Base-by-base conservation (phyloP, 2,888 invertebrate genomes). In the Orthonevra nobilis region DNA sequence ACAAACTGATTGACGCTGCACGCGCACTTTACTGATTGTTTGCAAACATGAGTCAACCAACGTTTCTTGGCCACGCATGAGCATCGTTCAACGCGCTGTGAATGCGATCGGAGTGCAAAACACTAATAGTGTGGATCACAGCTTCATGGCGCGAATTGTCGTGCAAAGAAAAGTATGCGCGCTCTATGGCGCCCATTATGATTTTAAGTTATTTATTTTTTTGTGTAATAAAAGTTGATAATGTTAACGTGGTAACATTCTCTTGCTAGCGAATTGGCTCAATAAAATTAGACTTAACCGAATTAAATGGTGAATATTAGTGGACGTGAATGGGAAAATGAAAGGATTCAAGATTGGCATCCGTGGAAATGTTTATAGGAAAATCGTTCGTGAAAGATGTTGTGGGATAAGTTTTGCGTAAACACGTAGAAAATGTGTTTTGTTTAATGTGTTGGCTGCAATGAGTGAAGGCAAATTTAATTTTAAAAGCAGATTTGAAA, bases 311-410 rank as follows among this genome's bases (percentile, higher is more conserved):
- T 9, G 26, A 48, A 58, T 63, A 48, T 61, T 36, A 42, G 48
- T 69, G 56, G 58, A 69, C 46, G 44, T 60, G 17, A 64, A 52
- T 14, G 17, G 36, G 32, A 74, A 68, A 61, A 46, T 72, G 70
- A 77, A 70, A 70, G 77, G 64, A 77, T 46, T 20, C 30, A n/a
- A 58, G 70, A 61, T 61, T 68, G 44, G 32, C 40, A 64, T 70
- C 64, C 19, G 30, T 30, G 20, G 44, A 52, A 46, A 28, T 60
- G 28, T 30, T 48, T 14, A 40, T n/a, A n/a, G 42, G 50, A 19
- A 64, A 50, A 38, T 46, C 32, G 15, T 54, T 36, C 28, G 19
- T 61, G 26, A 50, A 52, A 9, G 42, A 12, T 60, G 7, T 28
- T 42, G 7, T 58, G 2, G 9, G 9, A 69, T 19, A 38, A 20